Percentiles rank a stretch among this genome's conserved stretches.
These are phyloP conservation scores for Sebastes matsubarae DNA, from an alignment of 2,797 vertebrate genomes.

Conservation along the genomic window DNA sequence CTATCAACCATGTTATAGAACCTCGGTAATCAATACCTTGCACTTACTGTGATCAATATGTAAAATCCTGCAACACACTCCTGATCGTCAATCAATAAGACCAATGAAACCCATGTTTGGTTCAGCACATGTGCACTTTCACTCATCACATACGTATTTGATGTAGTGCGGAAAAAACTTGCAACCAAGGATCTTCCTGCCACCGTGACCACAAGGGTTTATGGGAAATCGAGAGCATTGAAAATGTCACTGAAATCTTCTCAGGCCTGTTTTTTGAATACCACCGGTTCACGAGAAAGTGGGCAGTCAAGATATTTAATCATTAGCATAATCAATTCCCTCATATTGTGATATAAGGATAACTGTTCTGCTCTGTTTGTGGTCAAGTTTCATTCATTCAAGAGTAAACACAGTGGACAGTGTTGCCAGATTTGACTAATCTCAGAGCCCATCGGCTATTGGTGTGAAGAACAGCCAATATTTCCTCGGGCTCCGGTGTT, in stretches of 20 bases:
- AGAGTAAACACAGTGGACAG: not conserved
- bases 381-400: not conserved
- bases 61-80: conserved; percentile 26
- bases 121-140: not conserved
- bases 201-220: not conserved
- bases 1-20: conserved; percentile 13
- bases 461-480: no score
- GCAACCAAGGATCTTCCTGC: not conserved
- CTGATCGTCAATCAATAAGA: conserved; percentile 29
- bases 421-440: not conserved
- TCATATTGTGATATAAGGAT: not conserved
- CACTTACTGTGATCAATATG: conserved; percentile 52
- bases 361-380: not conserved
- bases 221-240: not conserved
- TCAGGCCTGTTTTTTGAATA: not conserved
- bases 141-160: not conserved
- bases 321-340: not conserved
- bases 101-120: not conserved
- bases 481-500: not conserved
- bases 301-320: not conserved
- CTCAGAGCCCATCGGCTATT: no score
- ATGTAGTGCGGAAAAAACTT: not conserved
- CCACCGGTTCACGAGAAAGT: not conserved
- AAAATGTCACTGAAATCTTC: not conserved
- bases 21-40: conserved; percentile 31